Evolutionary conservation across 1,140 invertebrate genomes (phyloP), one percentile per base, ranked within the genome.

Genomic region (Trissolcus basalis): DNA sequence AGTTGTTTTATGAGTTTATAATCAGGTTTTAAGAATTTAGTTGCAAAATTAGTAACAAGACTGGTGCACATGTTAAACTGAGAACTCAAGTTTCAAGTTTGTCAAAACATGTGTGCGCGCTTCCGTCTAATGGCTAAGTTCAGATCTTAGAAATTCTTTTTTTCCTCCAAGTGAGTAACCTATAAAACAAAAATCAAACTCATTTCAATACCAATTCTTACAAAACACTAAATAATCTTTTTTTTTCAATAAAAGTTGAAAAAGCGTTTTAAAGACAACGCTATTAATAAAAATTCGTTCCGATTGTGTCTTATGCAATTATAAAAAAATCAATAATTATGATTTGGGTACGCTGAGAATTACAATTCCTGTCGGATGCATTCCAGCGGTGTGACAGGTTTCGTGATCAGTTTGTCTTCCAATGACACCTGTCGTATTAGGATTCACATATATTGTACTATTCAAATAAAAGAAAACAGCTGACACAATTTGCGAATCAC

Each of bases 391-490:
- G 59, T 71, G 77, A 71, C 71, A 75, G 67, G 72, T 72, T 69
- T 79, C 77, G 68, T 75, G 77, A 78, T 78, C 67, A 64, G 69
- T 56, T 79, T 75, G 72, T 73, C 68, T 71, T 69, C 64, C 51
- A 47, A 68, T 75, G 77, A 79, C 77, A 79, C 75, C 77, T 79
- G 77, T 75, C 71, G 63, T 64, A 72, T 68, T 63, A 64, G 45
- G 47, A 27, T 69, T 55, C 63, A 48, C 61, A 65, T 45, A 47
- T 72, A 75, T 56, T 58, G 51, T 63, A n/a, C 55, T 32, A 47
- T 14, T 19, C 35, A 59, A 48, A 70, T 12, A 70, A 78, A 65
- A 69, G 54, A n/a, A 56, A 68, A 59, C 63, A 54, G 39, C 19
- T 27, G 19, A 27, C 19, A 27, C 19, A 27, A 27, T 27, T 27